Base-by-base conservation (phyloP, 2,797 vertebrate genomes). In the Fundulus diaphanus region DNA sequence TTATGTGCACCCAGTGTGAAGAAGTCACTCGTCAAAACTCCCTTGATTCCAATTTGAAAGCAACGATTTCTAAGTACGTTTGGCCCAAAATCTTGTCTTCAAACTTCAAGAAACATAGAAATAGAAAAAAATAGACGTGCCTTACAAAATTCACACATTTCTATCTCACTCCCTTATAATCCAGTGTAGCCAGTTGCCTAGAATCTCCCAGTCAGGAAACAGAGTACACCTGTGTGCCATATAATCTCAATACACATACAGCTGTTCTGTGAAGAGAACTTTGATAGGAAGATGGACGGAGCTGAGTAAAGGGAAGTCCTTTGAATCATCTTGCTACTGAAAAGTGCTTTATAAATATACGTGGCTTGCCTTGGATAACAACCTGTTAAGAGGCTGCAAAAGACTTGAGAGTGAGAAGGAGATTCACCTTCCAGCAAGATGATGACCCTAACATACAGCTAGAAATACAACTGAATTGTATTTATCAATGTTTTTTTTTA, bases 31-130 rank as follows among this genome's bases (percentile, higher is more conserved):
- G 35, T 40, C 61, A 65, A 65, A 65, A 65, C 35, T 65, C 16
- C 35, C 65, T 68, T 6, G 65, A 65, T 51, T 70, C 27, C 57
- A 40, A 13, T 16, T 1, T 70, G 56, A 69, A 74, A 65, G 49
- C 61, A 76, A 70, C 8, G 7, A 57, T 22, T 57, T 57, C 35
- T 63, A 20, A 70, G 72, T 82, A 87, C 84, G 29, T 31, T 66
- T n/a, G 27, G 31, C 56, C 73, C 74, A 72, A 87, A 82, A 68
- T 82, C 72, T 73, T 63, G 16, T 31, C 70, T 80, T 79, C 78
- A 86, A 80, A 81, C 5, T 61, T 35, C 7, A 27, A 12, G n/a
- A 4, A 56, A 29, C 9, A 16, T 29, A 27, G n/a, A 27, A 9
- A 13, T 54, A 27, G 3, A 54, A 52, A 51, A 22, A n/a, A 11